Percentiles rank a stretch among this genome's conserved stretches.
Conservation (phyloP, 2,888 invertebrate genomes). For the Dicycla oo region DNA sequence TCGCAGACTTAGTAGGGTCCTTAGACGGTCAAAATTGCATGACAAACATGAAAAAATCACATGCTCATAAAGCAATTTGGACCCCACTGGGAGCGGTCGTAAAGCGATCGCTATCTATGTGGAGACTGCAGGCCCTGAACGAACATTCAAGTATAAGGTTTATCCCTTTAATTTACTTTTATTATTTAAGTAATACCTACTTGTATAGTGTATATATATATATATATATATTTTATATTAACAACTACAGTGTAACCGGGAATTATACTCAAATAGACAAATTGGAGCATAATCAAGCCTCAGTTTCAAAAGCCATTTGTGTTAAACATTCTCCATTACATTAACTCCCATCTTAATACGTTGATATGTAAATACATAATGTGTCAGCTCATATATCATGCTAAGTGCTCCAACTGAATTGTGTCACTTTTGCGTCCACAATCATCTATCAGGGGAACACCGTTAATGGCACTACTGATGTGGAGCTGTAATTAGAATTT, state of each 20-base stretch:
- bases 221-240: no score
- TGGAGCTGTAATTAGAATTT: slow-evolving; percentile 38
- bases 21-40: no score
- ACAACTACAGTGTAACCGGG: background rate
- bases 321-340: slow-evolving; percentile 2
- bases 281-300: background rate
- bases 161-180: background rate
- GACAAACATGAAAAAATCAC: no score
- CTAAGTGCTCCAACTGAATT: slow-evolving; percentile 55
- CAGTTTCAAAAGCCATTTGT: slow-evolving; percentile 6
- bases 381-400: slow-evolving; percentile 57
- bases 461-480: slow-evolving; percentile 43
- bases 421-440: slow-evolving; percentile 51
- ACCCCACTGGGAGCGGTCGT: no score
- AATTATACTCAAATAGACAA: background rate
- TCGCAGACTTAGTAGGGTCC: no score
- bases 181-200: background rate
- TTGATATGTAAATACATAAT: slow-evolving; percentile 35
- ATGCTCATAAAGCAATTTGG: no score
- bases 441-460: slow-evolving; percentile 48
- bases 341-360: slow-evolving; percentile 27
- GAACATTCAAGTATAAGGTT: no score
- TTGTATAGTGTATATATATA: no score
- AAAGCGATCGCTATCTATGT: no score
- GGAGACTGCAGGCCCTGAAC: no score